phyloP scores from a whole-genome alignment of 2,797 vertebrate genomes.

The Psittacula echo region DNA sequence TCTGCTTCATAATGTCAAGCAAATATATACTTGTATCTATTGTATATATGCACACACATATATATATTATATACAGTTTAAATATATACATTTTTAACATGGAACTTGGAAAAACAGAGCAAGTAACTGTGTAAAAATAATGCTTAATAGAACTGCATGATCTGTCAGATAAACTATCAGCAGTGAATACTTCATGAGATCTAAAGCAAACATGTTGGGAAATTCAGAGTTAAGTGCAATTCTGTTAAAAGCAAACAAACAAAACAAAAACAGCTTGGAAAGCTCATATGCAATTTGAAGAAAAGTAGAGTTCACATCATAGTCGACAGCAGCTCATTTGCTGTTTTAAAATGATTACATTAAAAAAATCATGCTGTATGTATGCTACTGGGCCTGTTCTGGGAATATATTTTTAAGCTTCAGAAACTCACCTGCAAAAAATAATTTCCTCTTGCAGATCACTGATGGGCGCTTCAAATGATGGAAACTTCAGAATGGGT shows the following conservation, averaged over 20 bases:
- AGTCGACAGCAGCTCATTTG: not conserved
- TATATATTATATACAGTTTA: too few species aligned
- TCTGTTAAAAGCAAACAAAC: not conserved
- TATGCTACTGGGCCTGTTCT: not conserved
- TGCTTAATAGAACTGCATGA: not conserved
- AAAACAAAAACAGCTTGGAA: not conserved
- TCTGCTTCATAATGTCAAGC: not conserved
- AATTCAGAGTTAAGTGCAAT: not conserved
- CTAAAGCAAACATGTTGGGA: not conserved
- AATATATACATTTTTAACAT: not conserved
- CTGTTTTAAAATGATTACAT: not conserved
- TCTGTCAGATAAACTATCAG: not conserved
- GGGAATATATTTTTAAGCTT: not conserved
- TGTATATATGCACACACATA: not conserved
- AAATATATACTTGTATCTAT: not conserved
- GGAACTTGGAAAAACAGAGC: not conserved
- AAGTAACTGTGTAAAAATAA: not conserved
- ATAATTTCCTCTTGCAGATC: not conserved
- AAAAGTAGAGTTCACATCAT: not conserved
- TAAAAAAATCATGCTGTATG: not conserved
- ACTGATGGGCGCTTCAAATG: not conserved
- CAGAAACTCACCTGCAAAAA: not conserved
- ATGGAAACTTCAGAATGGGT: not conserved
- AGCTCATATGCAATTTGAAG: not conserved
- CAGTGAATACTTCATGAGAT: not conserved